A percentile compares a stretch with the other conserved stretches of the same genome.
These are phyloP conservation scores for Grallaria varia DNA, from an alignment of 2,113 vertebrate species.

Conservation along the genomic window DNA sequence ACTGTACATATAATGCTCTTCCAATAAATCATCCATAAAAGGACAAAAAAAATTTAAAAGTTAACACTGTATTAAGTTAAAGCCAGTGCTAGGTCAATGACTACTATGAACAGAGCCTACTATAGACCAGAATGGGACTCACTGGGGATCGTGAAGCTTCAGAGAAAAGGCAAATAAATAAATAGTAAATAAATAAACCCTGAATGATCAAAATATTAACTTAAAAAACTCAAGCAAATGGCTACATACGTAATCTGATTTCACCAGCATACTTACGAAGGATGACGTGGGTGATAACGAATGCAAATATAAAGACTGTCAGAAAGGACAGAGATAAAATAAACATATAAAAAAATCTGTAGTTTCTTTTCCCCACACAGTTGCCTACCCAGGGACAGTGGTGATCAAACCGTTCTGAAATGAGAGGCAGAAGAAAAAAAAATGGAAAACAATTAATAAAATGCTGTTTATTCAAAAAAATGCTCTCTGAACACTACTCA, in stretches of 20 bases:
- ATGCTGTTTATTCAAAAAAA: background rate
- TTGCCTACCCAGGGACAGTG: slow-evolving; percentile 99
- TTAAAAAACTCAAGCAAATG: slow-evolving; percentile 73
- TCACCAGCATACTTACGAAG: slow-evolving; percentile 90
- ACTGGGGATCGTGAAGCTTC: background rate
- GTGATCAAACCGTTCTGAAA: slow-evolving; percentile 97
- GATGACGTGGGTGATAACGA: slow-evolving; percentile 97
- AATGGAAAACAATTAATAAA: slow-evolving; percentile 72
- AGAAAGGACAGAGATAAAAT: slow-evolving; percentile 99
- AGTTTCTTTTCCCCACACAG: slow-evolving; percentile 99
- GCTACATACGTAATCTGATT: slow-evolving; percentile 71
- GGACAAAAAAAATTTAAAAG: background rate
- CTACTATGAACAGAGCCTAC: background rate
- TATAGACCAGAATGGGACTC: background rate
- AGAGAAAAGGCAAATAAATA: slow-evolving; percentile 45
- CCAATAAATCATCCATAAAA: background rate
- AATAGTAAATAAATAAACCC: slow-evolving; percentile 57
- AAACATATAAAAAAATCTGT: slow-evolving; percentile 99
- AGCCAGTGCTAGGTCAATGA: background rate
- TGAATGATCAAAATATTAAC: slow-evolving; percentile 68
- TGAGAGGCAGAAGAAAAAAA: slow-evolving; percentile 76
- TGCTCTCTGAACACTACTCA: slow-evolving; percentile 3
- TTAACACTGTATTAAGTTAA: background rate
- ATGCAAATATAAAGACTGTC: slow-evolving; percentile 99
- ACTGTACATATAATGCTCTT: background rate